Conservation (phyloP, 2,113 vertebrate genomes). For the Muntiacus muntjak region DNA sequence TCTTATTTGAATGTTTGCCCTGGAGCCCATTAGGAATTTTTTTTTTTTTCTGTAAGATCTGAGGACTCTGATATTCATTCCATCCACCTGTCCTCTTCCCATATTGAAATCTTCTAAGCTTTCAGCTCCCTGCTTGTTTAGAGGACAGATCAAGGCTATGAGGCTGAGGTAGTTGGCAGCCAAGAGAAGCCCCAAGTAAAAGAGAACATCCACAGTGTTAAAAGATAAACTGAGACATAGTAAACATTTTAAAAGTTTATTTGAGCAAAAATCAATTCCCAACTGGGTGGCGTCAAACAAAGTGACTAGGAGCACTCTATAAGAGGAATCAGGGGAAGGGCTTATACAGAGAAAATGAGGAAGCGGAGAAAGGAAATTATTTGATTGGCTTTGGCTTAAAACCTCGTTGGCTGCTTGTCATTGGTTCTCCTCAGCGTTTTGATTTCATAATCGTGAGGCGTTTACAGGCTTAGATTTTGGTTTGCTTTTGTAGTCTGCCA, state of each 20-base stretch:
- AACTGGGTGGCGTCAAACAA: not conserved
- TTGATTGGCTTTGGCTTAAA: not conserved
- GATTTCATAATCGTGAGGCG: not conserved
- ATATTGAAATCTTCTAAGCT: not conserved
- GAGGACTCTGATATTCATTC: not conserved
- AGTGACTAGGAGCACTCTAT: not conserved
- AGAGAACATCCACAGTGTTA: not conserved
- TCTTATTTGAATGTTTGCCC: constrained; percentile 25
- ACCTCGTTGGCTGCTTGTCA: not conserved
- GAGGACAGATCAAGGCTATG: not conserved
- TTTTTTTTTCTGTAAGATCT: not conserved
- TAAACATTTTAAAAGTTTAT: not conserved
- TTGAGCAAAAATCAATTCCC: not conserved
- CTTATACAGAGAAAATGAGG: not conserved
- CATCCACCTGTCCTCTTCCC: not conserved
- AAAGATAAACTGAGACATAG: not conserved
- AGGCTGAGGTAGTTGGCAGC: not conserved
- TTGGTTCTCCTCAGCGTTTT: not conserved
- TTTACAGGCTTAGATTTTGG: not conserved
- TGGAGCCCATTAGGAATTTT: not conserved
- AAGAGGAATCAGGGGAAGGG: not conserved
- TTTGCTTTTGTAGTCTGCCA: not conserved
- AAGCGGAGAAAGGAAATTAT: not conserved
- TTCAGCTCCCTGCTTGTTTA: not conserved
- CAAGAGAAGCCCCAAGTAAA: not conserved